Base-by-base conservation (phyloP, 2,888 invertebrate species). In the Anorthoa munda region DNA sequence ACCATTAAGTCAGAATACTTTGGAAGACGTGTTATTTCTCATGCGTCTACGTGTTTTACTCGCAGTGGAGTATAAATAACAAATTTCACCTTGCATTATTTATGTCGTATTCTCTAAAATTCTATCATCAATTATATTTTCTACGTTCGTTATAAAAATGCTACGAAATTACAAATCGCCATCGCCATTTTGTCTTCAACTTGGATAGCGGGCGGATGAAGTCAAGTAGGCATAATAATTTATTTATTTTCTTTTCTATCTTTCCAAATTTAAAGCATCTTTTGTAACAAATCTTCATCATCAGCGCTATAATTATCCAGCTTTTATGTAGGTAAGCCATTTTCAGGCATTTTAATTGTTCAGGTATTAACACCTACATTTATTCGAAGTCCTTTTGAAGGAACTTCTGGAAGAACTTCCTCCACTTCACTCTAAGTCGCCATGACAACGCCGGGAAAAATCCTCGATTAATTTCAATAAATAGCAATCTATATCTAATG, bases 1-100 rank as follows among this genome's bases (percentile, higher is more conserved):
- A 61, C 26, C 50, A 31, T 51, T 60, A 58, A 7, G 21, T 39
- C 56, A n/a, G 50, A 60, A 59, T 11, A 21, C 21, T 72, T 74
- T 26, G 2, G 26, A 51, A 75, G 26, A 51, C 26, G 15, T 59
- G 7, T 45, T n/a, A 18, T n/a, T 17, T 45, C n/a, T 50, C 46
- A 15, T 21, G 4, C 4, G 39, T 48, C 23, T 72, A 48, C 18
- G 31, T 72, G 11, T 70, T 4, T 18, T 56, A 39, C 2, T 39
- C 3, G 17, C n/a, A 48, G 5, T 1, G 18, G 13, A 26, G n/a
- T 17, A 26, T 26, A 26, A 45, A 61, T 39, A 15, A 2, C 1
- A 17, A 17, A 26, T 21, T 68, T 15, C 50, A 17, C 9, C 21
- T 17, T 11, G 15, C 2, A 39, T 21, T 31, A 18, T 31, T 31